phyloP scores from a whole-genome alignment of 2,797 vertebrate species.

The Sebastes alutus region DNA sequence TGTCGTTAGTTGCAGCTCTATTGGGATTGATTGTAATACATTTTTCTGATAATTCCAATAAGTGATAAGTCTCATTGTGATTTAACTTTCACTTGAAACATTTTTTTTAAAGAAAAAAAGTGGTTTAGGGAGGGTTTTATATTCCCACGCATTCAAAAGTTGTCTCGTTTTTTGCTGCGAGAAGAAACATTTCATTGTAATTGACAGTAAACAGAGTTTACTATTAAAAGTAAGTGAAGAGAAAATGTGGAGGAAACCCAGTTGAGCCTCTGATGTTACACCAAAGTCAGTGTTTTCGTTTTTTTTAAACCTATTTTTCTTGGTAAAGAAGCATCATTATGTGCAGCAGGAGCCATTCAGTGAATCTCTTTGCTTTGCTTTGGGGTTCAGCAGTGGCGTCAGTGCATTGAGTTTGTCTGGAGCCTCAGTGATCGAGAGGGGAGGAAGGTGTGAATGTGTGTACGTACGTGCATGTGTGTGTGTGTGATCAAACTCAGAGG shows the following conservation, averaged over 20 bases:
- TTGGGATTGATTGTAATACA: too few relatives aligned
- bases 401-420: constrained; percentile 48
- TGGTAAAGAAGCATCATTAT: neutral
- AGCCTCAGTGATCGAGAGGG: constrained; percentile 37
- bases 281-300: too few relatives aligned
- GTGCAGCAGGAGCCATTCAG: neutral
- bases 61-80: too few relatives aligned
- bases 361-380: constrained; percentile 2
- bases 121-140: neutral
- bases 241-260: neutral
- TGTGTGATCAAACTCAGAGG: constrained; percentile 49
- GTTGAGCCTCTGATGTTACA: too few relatives aligned
- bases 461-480: constrained; percentile 9
- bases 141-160: neutral
- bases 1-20: neutral
- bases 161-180: neutral
- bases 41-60: neutral
- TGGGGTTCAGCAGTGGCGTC: constrained; percentile 40
- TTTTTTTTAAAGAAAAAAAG: neutral
- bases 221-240: too few relatives aligned
- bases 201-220: neutral
- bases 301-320: neutral
- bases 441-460: constrained; percentile 38
- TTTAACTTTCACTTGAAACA: too few relatives aligned
- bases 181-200: neutral